Percentiles rank a stretch among this genome's conserved stretches.
Conservation (phyloP, 2,888 invertebrate species). For the Amphimallon solstitiale region DNA sequence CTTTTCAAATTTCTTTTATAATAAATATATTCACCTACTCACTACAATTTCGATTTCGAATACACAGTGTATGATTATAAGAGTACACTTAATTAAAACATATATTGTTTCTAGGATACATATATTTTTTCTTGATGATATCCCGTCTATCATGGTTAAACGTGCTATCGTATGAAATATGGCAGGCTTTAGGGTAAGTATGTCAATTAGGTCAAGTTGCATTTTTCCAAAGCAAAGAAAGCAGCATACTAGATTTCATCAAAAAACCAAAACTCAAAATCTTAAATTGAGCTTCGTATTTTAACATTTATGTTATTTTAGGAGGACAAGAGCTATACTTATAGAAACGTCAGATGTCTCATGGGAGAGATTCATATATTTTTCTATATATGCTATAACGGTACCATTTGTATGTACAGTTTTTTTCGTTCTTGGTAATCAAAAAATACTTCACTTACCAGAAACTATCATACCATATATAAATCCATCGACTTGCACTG, state of each 20-base stretch:
- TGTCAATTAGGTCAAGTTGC: neutral
- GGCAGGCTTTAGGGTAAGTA: constrained; percentile 11
- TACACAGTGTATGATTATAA: too few relatives aligned
- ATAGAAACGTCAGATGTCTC: neutral
- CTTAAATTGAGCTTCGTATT: neutral
- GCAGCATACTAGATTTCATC: too few relatives aligned
- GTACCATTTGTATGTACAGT: neutral
- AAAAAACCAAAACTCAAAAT: neutral
- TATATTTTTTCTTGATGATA: constrained; percentile 10
- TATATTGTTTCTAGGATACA: constrained; percentile 1
- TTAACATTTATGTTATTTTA: neutral
- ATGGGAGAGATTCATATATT: neutral
- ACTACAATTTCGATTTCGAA: too few relatives aligned
- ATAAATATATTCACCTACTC: too few relatives aligned
- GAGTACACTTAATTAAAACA: too few relatives aligned
- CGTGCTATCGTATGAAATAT: constrained; percentile 10
- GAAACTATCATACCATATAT: neutral
- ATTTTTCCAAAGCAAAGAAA: too few relatives aligned
- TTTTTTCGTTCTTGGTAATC: neutral
- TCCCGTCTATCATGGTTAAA: constrained; percentile 21
- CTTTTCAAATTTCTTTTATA: too few relatives aligned
- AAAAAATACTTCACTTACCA: neutral
- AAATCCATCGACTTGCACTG: neutral
- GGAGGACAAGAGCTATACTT: too few relatives aligned
- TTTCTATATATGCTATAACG: neutral